Base-by-base conservation (phyloP, 2,888 invertebrate species). In the Xestia xanthographa region DNA sequence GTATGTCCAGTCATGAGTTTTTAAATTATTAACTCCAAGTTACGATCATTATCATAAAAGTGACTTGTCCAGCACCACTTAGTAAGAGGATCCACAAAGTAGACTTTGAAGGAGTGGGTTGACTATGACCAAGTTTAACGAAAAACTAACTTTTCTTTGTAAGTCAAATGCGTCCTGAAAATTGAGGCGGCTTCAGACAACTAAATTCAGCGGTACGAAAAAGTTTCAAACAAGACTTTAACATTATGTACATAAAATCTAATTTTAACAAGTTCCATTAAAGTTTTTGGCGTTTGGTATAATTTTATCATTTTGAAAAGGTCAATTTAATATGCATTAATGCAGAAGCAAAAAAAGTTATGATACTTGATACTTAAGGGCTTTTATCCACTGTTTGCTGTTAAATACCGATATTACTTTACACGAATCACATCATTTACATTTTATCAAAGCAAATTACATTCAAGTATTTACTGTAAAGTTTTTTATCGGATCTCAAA, bases 81-180 rank as follows among this genome's bases (percentile, higher is more conserved):
- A 66, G 68, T 78, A 73, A 73, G 66, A 69, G 20, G 26, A 75
- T 65, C 63, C 65, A 50, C 65, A 77, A 84, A 80, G 66, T 62
- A 66, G 34, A 71, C 69, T 65, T 62, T 58, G 11, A 53, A 69
- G 12, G 38, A 75, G 41, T 70, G 56, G 68, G 77, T 73, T 76
- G 26, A 56, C 63, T 73, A 58, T 62, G 71, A 58, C 60, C 43
- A 80, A 83, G 67, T 83, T 80, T 65, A 66, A 71, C 72, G 48
- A 77, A 84, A 80, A 80, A 84, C 78, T 72, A 83, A 83, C 72
- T 83, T 83, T 77, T 77, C 84, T 66, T 84, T 81, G 83, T 74
- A 69, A 83, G 81, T 83, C 65, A 80, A 80, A 84, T 80, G 77
- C 68, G 73, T 72, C 66, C 45, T 73, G 77, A 62, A 83, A 83